Percentiles rank a stretch among this genome's conserved stretches.
phyloP scores from a whole-genome alignment of 2,113 vertebrate species.

The Onychostoma macrolepis region DNA sequence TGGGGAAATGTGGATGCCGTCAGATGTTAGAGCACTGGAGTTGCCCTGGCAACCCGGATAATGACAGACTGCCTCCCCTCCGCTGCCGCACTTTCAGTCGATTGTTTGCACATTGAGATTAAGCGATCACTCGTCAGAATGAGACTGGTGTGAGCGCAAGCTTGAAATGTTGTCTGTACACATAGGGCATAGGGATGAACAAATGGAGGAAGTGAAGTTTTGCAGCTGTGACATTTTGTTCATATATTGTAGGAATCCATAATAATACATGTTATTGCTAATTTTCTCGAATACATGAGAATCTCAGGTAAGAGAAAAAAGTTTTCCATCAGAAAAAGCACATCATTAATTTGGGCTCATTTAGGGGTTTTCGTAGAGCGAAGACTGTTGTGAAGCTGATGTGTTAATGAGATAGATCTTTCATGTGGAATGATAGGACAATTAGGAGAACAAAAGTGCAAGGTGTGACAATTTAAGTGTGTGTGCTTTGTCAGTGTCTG shows the following conservation, averaged over 20 bases:
- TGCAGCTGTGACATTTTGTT: conserved; percentile 1
- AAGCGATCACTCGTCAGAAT: conserved; percentile 53
- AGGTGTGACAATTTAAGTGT: conserved; percentile 84
- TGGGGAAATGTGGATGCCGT: conserved; percentile 56
- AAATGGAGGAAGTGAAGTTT: not conserved
- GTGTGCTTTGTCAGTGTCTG: conserved; percentile 83
- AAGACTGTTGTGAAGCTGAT: conserved; percentile 77
- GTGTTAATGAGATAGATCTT: conserved; percentile 82
- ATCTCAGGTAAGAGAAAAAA: not conserved
- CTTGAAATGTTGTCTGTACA: conserved; percentile 8
- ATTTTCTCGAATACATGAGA: not conserved
- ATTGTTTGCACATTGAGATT: conserved; percentile 61
- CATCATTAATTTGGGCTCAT: conserved; percentile 80
- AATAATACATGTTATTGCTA: not conserved
- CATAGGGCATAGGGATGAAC: conserved; percentile 12
- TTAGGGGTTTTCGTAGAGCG: conserved; percentile 75
- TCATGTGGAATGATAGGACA: conserved; percentile 81
- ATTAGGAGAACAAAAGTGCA: conserved; percentile 85
- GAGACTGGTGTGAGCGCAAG: not conserved
- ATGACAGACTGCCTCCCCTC: conserved; percentile 52
- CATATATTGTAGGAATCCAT: not conserved
- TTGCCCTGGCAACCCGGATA: conserved; percentile 65
- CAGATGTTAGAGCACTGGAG: conserved; percentile 51
- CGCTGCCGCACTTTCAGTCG: conserved; percentile 61
- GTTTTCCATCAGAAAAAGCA: conserved; percentile 21